These are phyloP conservation scores for Notarius quadriscutis DNA, from an alignment of 2,113 vertebrate species.

Conservation along the genomic window DNA sequence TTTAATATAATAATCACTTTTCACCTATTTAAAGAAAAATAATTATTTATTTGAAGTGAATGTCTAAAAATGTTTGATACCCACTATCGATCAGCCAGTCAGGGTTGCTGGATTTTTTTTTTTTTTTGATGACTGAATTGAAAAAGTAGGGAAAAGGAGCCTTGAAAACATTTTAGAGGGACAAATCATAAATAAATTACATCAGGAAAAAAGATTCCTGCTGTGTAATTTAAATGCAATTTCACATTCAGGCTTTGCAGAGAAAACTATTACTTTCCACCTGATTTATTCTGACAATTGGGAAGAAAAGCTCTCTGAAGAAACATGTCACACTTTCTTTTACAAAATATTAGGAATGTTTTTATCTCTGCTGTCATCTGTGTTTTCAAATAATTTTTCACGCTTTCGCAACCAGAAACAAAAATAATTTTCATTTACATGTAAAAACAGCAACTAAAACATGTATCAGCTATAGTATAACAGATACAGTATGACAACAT, in stretches of 20 bases:
- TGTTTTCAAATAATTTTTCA: not conserved
- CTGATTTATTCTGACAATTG: slow-evolving; percentile 46
- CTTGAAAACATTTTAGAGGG: slow-evolving; percentile 47
- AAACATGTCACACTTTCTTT: slow-evolving; percentile 7
- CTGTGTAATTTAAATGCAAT: slow-evolving; percentile 67
- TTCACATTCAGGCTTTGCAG: slow-evolving; percentile 53
- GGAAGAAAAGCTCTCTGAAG: not conserved
- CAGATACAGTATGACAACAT: too few relatives aligned
- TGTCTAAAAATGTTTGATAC: not conserved
- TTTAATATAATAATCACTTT: not conserved
- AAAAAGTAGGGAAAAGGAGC: slow-evolving; percentile 15
- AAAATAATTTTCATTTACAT: too few relatives aligned
- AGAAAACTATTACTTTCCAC: slow-evolving; percentile 49
- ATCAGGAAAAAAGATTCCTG: slow-evolving; percentile 52
- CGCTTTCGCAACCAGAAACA: not conserved
- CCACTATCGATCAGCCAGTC: not conserved
- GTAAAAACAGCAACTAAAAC: not conserved
- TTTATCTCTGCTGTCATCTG: not conserved
- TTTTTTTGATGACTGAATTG: slow-evolving; percentile 45
- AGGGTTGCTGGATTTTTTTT: not conserved
- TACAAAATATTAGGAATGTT: slow-evolving; percentile 18
- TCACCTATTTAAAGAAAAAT: not conserved
- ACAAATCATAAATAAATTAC: slow-evolving; percentile 57
- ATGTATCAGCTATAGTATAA: not conserved
- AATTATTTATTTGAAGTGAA: not conserved